Evolutionary conservation across 2,888 invertebrate species (phyloP).

Genomic region (Apotomis betuletana): DNA sequence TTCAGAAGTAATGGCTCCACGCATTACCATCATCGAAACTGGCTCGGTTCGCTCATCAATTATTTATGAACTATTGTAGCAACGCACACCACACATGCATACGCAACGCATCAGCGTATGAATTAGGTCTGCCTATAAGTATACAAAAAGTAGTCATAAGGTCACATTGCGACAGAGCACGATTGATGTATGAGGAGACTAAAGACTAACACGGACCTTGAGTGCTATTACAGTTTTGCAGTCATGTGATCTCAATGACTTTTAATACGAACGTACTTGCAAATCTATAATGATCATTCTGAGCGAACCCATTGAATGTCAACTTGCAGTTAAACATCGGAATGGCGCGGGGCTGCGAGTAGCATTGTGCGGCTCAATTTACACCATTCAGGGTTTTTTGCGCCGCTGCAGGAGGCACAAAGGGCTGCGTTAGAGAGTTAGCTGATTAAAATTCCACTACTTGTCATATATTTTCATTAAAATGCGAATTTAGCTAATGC

Average conservation of each 20-base stretch:
- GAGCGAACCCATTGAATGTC: conserved; percentile 10
- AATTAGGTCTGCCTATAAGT: not conserved
- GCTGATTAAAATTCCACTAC: conserved; percentile 14
- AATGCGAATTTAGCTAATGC: not conserved
- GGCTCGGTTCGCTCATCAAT: conserved; percentile 39
- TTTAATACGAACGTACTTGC: conserved; percentile 2
- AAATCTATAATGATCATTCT: conserved; percentile 11
- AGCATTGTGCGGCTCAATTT: conserved; percentile 34
- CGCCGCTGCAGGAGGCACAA: conserved; percentile 22
- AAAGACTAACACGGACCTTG: not conserved
- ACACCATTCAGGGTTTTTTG: conserved; percentile 38
- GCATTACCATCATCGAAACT: conserved; percentile 35
- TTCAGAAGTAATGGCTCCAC: conserved; percentile 37
- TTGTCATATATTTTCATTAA: conserved; percentile 5
- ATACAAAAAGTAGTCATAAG: conserved; percentile 2
- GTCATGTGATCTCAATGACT: conserved; percentile 6
- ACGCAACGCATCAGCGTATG: not conserved
- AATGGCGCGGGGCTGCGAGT: conserved; percentile 27
- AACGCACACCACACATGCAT: conserved; percentile 7
- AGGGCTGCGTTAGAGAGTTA: conserved; percentile 24
- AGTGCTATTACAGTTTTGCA: not conserved
- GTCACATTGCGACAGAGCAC: conserved; percentile 12
- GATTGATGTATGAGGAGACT: not conserved
- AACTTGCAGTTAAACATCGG: conserved; percentile 26
- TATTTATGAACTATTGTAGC: conserved; percentile 39